phyloP scores from a whole-genome alignment of 2,113 vertebrate genomes.

The Craseonycteris thonglongyai region DNA sequence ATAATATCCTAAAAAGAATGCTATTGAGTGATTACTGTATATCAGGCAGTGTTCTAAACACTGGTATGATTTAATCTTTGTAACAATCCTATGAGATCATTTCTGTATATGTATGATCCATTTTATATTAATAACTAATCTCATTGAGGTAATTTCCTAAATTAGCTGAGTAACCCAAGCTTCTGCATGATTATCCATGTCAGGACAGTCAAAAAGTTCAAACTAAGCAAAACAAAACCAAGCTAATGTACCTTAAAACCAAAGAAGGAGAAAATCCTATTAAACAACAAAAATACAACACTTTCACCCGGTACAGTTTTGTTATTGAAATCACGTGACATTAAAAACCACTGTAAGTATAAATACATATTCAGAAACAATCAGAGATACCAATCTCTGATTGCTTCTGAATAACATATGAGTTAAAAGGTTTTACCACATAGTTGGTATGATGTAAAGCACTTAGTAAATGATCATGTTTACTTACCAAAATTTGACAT shows the following conservation, averaged over 20 bases:
- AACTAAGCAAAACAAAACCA: neutral
- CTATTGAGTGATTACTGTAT: neutral
- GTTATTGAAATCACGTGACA: neutral
- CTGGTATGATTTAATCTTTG: neutral
- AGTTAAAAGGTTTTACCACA: neutral
- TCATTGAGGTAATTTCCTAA: neutral
- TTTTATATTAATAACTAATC: neutral
- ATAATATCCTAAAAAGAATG: neutral
- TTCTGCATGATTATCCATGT: neutral
- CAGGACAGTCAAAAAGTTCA: neutral
- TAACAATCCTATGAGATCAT: neutral
- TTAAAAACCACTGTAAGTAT: neutral
- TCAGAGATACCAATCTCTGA: no score
- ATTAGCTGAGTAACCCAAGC: neutral
- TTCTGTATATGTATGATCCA: neutral
- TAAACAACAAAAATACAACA: neutral
- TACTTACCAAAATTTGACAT: neutral
- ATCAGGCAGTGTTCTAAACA: neutral
- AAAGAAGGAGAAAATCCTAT: neutral
- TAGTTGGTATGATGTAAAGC: neutral
- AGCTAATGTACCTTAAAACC: neutral
- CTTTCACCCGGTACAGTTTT: neutral
- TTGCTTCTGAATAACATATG: neutral
- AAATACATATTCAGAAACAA: no score
- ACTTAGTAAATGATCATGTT: neutral